Evolutionary conservation across 2,888 invertebrate genomes (phyloP).

Genomic region (Netelia melanura): DNA sequence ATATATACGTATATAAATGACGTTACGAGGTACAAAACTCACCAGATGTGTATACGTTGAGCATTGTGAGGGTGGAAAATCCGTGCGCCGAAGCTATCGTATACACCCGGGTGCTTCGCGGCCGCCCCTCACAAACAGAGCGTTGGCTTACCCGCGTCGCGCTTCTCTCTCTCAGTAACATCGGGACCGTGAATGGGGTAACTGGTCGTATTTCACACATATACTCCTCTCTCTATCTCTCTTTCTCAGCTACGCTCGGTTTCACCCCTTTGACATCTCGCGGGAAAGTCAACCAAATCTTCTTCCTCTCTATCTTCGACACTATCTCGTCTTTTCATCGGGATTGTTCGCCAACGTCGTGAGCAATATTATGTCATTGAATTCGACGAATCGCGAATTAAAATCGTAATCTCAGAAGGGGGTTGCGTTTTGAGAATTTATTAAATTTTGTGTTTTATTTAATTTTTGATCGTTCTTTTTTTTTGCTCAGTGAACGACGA

Average conservation of each 20-base stretch:
- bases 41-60: slow-evolving; percentile 1
- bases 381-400: neutral
- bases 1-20: neutral
- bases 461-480: neutral
- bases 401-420: neutral
- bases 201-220: slow-evolving; percentile 29
- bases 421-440: neutral
- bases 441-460: neutral
- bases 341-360: neutral
- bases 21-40: slow-evolving; percentile 22
- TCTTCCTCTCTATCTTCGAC: neutral
- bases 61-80: slow-evolving; percentile 50
- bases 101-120: neutral
- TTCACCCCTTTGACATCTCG: slow-evolving; percentile 3
- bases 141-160: slow-evolving; percentile 15
- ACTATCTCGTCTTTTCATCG: neutral
- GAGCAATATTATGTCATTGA: too few species aligned
- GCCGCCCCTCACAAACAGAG: slow-evolving; percentile 9
- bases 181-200: slow-evolving; percentile 58
- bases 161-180: slow-evolving; percentile 52
- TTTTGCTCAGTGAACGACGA: neutral
- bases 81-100: slow-evolving; percentile 58
- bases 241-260: neutral
- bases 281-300: slow-evolving; percentile 4
- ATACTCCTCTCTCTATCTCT: neutral